Percentiles rank a stretch among this genome's conserved stretches.
phyloP scores from a whole-genome alignment of 2,113 vertebrate genomes.

The Coturnix japonica region DNA sequence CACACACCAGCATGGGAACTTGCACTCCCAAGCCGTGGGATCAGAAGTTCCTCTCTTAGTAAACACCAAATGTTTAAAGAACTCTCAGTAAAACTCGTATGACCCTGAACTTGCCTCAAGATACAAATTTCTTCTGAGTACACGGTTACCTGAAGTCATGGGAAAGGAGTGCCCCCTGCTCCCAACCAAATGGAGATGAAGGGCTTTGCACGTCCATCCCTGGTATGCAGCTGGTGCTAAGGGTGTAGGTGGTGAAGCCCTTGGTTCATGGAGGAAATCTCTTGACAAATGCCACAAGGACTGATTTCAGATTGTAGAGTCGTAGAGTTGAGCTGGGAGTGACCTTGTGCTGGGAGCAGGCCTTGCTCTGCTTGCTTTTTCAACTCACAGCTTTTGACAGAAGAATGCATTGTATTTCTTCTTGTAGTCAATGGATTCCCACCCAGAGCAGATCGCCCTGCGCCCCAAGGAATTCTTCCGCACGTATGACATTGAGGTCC shows the following conservation, averaged over 20 bases:
- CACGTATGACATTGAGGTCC: constrained; percentile 90
- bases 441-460: constrained; percentile 90
- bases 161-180: background rate
- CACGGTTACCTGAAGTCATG: background rate
- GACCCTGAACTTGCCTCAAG: background rate
- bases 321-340: background rate
- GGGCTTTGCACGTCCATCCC: background rate
- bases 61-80: background rate
- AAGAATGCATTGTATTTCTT: background rate
- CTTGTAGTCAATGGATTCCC: constrained; percentile 91
- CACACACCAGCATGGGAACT: background rate
- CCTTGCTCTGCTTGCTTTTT: background rate
- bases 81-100: background rate
- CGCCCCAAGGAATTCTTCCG: constrained; percentile 93
- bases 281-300: background rate
- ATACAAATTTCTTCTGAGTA: background rate
- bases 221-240: background rate
- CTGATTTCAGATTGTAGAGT: background rate
- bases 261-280: background rate
- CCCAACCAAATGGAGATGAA: background rate
- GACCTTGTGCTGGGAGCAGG: background rate
- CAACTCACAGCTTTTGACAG: background rate
- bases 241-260: background rate
- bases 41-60: background rate
- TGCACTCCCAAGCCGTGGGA: accelerated